Evolutionary conservation across 2,113 vertebrate species (phyloP), one percentile per base, ranked within the genome.

Genomic region (Tor tambroides): DNA sequence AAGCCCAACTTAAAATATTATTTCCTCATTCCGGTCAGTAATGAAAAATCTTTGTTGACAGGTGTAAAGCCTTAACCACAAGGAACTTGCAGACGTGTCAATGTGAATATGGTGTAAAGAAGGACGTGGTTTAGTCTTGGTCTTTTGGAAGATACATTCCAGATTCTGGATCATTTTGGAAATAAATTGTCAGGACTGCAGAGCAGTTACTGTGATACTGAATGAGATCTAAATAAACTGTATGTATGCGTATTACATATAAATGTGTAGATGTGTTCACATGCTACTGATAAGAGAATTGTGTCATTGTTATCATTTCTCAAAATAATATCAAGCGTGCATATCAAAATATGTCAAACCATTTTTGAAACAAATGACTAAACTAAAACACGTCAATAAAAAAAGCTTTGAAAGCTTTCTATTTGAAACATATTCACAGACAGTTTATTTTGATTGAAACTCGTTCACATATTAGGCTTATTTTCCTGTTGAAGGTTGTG

Each of bases 381-480:
- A 54, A 56, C 28, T 19, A 32, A 63, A 80, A 80, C 30, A 8
- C 12, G 28, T 5, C 1, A 56, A 76, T 67, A 12, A 72, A 80
- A 80, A 90, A 82, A 89, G 7, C 38, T 86, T 35, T 85, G 75
- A 92, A 91, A 88, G 87, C 93, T 89, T 92, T 88, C 88, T 91
- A 92, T 89, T 77, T 96, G 91, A 95, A 95, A 96, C 95, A 96
- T 97, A 97, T 92, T 98, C 97, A 97, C 97, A 97, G 97, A 98
- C 97, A 96, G 94, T 99, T 98, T 98, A 96, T 97, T 98, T 96
- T 95, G 95, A 96, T 97, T 97, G 96, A 97, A 98, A 98, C 96
- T 95, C 96, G 97, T 97, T 98, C 96, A 98, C 97, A 98, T 97
- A 95, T 96, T 96, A 92, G 80, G 95, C 93, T 96, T 93, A 91